Conservation (phyloP, 2,113 vertebrate species). For the Cygnus buccinator region DNA sequence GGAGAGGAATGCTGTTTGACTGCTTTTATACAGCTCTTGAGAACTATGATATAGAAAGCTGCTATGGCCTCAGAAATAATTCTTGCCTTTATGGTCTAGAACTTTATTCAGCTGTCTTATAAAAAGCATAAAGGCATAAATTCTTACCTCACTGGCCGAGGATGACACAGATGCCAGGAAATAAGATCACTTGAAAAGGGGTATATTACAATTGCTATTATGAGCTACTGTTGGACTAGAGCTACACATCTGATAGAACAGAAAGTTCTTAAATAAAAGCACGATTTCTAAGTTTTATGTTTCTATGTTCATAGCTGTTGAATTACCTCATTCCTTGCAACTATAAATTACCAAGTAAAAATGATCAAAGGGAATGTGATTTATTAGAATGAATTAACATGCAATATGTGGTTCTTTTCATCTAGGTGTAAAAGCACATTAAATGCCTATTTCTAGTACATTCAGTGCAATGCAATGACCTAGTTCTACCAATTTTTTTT, state of each 20-base stretch:
- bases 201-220: not conserved
- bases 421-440: not conserved
- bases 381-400: not conserved
- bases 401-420: not conserved
- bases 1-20: not conserved
- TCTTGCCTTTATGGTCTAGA: not conserved
- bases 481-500: not conserved
- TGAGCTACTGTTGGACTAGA: not conserved
- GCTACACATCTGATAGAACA: not conserved
- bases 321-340: not conserved
- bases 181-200: not conserved
- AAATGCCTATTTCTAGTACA: not conserved
- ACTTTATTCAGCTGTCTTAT: not conserved
- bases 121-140: not conserved
- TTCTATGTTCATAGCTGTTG: not conserved
- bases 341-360: not conserved
- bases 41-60: not conserved
- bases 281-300: not conserved
- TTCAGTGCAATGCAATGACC: not conserved
- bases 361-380: not conserved
- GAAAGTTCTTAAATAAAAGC: not conserved
- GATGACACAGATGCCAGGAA: not conserved
- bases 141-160: not conserved
- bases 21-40: not conserved
- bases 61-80: not conserved